Evolutionary conservation across 2,113 vertebrate genomes (phyloP), one percentile per base, ranked within the genome.

Genomic region (Perccottus glenii): DNA sequence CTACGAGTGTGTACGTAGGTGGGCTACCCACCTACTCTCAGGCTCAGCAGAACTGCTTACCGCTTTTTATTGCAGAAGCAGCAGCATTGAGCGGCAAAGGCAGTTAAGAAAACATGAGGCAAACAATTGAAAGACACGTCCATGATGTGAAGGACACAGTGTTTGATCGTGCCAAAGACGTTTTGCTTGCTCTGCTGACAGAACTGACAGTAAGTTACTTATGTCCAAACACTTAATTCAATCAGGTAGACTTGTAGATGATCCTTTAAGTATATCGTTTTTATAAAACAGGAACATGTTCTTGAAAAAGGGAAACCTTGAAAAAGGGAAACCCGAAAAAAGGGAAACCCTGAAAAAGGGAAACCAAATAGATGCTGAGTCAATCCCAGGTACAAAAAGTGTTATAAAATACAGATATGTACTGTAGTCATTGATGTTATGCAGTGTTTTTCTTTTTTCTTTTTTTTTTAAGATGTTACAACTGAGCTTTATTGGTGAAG

Each of bases 61-160:
- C n/a, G n/a, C n/a, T 16, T 51, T 42, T 19, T 19, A 9, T 43
- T 63, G 9, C 47, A 63, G 61, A 11, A 14, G 61, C 61, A 50
- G 61, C 47, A 9, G 0, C 0, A 1, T 8, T 42, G 5, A 51
- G 10, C 9, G 61, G 61, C 15, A 4, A 4, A 19, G 61, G 38
- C 6, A 40, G n/a, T 9, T 16, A 40, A 38, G 36, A 42, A 5
- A 63, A 63, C 0, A 63, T 51, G 61, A 63, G 2, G 19, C 3
- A 16, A 3, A 32, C 11, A 3, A 16, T 63, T 42, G 15, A 42
- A 15, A 63, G 0, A 0, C 47, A 51, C 19, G n/a, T 63, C 11
- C 11, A 8, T 9, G n/a, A 42, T 27, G 36, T 49, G 51, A 51
- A 63, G 48, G 16, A 9, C 35, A 50, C 10, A 16, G 51, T 63